Percentiles rank a stretch among this genome's conserved stretches.
Evolutionary conservation across 2,113 vertebrate species (phyloP).

Genomic region (Cyanoderma ruficeps): DNA sequence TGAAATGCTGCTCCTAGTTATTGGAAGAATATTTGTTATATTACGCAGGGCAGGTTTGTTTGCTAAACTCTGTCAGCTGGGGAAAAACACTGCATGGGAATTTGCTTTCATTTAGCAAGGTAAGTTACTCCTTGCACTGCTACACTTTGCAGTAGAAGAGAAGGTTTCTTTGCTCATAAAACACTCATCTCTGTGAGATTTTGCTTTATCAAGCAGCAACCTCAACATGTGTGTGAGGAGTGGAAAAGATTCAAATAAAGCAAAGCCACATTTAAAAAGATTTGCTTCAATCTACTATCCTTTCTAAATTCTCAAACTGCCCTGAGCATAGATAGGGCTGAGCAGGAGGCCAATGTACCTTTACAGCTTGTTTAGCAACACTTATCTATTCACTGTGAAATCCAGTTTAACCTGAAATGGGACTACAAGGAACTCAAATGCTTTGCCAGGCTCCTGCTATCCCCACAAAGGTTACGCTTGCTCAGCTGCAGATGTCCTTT

Average conservation of each 20-base stretch:
- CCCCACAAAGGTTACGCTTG: background rate
- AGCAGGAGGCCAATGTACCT: background rate
- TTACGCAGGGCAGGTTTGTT: conserved; percentile 44
- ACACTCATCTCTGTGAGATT: conserved; percentile 12
- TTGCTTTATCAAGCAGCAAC: conserved; percentile 46
- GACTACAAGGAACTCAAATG: background rate
- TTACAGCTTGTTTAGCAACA: background rate
- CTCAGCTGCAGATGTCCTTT: background rate
- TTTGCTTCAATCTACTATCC: background rate
- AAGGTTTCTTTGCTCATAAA: conserved; percentile 11
- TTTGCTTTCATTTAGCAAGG: conserved; percentile 60
- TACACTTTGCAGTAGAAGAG: background rate
- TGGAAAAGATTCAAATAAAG: background rate
- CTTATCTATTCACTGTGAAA: background rate
- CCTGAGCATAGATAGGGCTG: background rate
- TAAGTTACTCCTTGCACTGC: background rate
- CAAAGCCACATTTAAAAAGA: background rate
- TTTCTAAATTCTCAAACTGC: background rate
- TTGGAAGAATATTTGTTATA: conserved; percentile 2
- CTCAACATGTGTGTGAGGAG: background rate
- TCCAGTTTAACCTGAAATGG: background rate
- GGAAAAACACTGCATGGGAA: conserved; percentile 22
- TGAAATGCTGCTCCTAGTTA: background rate
- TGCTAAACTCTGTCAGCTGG: conserved; percentile 17
- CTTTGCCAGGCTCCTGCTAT: background rate